Evolutionary conservation across 2,888 invertebrate species (phyloP).

Genomic region (Synergus umbraculus): DNA sequence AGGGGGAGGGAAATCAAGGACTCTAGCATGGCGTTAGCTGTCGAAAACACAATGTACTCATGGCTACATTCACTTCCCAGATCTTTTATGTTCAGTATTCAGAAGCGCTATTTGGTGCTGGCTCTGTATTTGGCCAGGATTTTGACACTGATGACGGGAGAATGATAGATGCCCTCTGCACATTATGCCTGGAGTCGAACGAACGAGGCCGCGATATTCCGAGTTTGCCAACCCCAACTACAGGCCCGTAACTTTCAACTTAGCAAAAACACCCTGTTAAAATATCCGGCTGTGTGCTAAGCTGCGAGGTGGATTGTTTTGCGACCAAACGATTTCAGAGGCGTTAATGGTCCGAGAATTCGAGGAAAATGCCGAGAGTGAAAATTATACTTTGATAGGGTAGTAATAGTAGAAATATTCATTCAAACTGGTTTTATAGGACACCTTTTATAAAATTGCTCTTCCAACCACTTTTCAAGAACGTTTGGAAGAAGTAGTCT

Average conservation of each 20-base stretch:
- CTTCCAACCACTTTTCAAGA: too few species aligned
- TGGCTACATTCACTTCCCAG: constrained; percentile 38
- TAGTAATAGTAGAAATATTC: too few species aligned
- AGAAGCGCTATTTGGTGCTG: constrained; percentile 50
- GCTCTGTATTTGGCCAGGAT: constrained; percentile 60
- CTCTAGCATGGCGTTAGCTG: not conserved
- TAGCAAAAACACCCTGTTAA: constrained; percentile 3
- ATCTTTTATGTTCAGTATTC: constrained; percentile 62
- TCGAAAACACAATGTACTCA: constrained; percentile 16
- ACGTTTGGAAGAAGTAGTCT: too few species aligned
- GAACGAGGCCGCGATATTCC: not conserved
- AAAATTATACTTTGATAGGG: not conserved
- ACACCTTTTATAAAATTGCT: too few species aligned
- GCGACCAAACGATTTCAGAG: not conserved
- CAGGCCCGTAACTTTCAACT: not conserved
- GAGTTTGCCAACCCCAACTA: constrained; percentile 12
- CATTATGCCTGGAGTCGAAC: constrained; percentile 20
- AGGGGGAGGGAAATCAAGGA: not conserved
- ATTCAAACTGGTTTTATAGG: too few species aligned
- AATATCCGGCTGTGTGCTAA: constrained; percentile 4
- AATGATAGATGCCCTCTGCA: constrained; percentile 62
- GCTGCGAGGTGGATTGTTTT: not conserved
- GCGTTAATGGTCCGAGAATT: constrained; percentile 5
- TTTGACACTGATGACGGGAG: constrained; percentile 65
- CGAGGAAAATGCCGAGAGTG: not conserved